phyloP scores from a whole-genome alignment of 2,113 vertebrate genomes.

The Anarhynchus alexandrinus region DNA sequence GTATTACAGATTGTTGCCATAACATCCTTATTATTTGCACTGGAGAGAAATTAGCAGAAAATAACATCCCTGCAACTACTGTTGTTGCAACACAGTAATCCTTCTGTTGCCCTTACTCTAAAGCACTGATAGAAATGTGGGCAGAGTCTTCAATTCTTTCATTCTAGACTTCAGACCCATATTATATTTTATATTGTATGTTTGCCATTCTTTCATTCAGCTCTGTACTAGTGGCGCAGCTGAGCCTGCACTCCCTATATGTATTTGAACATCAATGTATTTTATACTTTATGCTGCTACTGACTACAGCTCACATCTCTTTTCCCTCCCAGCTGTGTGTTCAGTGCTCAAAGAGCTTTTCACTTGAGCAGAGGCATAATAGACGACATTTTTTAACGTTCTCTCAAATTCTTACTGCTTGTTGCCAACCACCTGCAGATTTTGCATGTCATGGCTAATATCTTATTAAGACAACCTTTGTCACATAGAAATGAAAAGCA shows the following conservation, averaged over 20 bases:
- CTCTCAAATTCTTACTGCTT: not conserved
- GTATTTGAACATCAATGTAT: not conserved
- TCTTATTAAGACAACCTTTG: not conserved
- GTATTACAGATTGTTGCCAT: not conserved
- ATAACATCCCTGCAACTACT: not conserved
- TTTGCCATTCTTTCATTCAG: not conserved
- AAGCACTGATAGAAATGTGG: not conserved
- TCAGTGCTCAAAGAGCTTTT: not conserved
- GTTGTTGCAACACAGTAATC: rapidly evolving
- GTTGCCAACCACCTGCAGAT: not conserved
- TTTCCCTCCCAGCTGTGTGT: not conserved
- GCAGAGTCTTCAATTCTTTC: not conserved
- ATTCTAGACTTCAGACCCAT: not conserved
- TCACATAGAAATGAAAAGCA: not conserved
- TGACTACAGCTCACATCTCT: not conserved
- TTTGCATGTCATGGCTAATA: not conserved
- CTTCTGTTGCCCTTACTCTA: not conserved
- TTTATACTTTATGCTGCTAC: not conserved
- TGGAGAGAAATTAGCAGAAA: not conserved
- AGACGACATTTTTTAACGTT: not conserved
- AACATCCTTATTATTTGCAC: not conserved
- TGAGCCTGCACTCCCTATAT: not conserved
- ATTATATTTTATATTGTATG: not conserved
- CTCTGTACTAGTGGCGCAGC: not conserved
- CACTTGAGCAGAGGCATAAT: not conserved